Conservation (phyloP, 2,797 vertebrate genomes). For the Buphagus erythrorhynchus region DNA sequence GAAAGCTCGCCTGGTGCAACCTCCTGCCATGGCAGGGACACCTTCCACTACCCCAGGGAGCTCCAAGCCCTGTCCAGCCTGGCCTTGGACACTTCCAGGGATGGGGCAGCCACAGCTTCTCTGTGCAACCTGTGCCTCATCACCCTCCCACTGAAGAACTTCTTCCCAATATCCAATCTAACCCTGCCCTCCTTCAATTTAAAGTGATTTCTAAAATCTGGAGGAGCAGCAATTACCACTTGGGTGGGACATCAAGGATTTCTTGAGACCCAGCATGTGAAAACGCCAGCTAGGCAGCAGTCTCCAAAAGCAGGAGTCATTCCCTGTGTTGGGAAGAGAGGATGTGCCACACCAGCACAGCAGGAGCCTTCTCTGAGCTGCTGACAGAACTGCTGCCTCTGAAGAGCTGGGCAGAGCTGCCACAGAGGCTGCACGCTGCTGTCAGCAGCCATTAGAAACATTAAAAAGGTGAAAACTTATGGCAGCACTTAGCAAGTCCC, state of each 20-base stretch:
- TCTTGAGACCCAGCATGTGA: not conserved
- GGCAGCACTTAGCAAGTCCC: not conserved
- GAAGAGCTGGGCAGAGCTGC: not conserved
- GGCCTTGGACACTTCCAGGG: not conserved
- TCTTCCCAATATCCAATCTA: not conserved
- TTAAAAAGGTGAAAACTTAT: not conserved
- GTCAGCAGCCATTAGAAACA: not conserved
- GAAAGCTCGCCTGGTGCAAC: not conserved
- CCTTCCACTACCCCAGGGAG: fast-evolving
- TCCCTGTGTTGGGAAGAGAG: fast-evolving
- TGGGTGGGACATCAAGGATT: not conserved
- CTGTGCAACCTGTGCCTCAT: not conserved
- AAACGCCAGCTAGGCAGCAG: not conserved
- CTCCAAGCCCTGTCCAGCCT: not conserved
- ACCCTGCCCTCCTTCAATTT: not conserved
- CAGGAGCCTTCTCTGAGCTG: not conserved
- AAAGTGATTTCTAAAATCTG: not conserved
- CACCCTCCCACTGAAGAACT: not conserved
- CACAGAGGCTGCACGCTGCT: not conserved
- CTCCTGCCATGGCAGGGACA: not conserved
- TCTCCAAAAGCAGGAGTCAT: not conserved
- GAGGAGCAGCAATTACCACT: not conserved
- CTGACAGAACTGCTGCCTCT: not conserved
- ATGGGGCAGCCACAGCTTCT: not conserved
- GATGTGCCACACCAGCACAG: fast-evolving